Conservation (phyloP, 2,113 vertebrate species). For the Vulpes lagopus region DNA sequence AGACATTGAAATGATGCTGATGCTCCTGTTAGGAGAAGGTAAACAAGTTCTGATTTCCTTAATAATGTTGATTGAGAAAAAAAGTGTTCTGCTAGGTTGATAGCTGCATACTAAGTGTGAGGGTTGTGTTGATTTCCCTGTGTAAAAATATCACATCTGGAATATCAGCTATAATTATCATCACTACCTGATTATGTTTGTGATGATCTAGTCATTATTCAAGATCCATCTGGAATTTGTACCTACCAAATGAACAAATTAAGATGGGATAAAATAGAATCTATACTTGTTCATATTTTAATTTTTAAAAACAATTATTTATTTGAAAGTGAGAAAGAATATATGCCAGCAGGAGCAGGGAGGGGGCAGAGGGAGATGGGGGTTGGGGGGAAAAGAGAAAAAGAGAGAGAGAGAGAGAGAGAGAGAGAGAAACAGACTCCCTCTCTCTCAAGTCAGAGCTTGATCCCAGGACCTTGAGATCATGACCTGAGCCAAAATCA, state of each 20-base stretch:
- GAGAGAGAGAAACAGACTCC: not conserved
- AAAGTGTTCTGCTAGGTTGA: not conserved
- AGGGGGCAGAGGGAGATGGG: not conserved
- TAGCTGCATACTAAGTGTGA: not conserved
- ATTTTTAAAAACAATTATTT: not conserved
- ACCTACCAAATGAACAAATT: not conserved
- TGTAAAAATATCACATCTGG: not conserved
- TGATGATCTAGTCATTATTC: slow-evolving; percentile 8
- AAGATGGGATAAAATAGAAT: not conserved
- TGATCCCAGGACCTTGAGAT: not conserved
- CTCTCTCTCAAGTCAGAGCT: not conserved
- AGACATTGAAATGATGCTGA: not conserved
- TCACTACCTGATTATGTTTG: not conserved
- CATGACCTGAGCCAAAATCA: not conserved
- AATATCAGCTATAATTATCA: not conserved
- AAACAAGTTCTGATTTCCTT: not conserved
- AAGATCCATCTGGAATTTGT: not conserved
- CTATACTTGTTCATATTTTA: not conserved
- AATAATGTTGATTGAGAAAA: not conserved
- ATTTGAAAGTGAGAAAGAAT: not conserved
- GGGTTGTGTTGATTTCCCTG: not conserved
- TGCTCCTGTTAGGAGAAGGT: not conserved
- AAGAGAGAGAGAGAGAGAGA: not conserved
- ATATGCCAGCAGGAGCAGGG: not conserved
- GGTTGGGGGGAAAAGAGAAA: not conserved